Evolutionary conservation across 1,140 invertebrate species (phyloP), one percentile per base, ranked within the genome.

Genomic region (Ceratoteleas bidentatus): DNA sequence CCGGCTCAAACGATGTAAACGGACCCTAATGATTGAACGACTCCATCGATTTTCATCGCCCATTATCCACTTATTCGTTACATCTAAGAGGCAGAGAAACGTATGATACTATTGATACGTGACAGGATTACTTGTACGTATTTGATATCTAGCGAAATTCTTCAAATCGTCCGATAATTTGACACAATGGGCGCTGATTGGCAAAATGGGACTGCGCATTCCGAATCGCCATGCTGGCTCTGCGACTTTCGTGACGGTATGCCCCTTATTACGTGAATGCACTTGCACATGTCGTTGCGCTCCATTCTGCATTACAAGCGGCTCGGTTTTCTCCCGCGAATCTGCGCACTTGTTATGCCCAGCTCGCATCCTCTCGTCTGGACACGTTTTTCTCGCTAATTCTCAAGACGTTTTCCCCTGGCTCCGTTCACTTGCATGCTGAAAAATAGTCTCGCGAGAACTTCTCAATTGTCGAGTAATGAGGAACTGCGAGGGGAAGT

Each of bases 251-350:
- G 72, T 75, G 72, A 75, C 24, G 72, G 72, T 32, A 70, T 65
- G 75, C 32, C 45, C 14, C 47, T 64, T 57, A 64, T 78, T 79
- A 57, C 68, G 75, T 60, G 68, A 52, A 79, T 53, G n/a, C 64
- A 65, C 65, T 80, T 68, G 45, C 54, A 80, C 57, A 72, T 66
- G 68, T 69, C 32, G 66, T 45, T 50, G n/a, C 8, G 36, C 24
- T 16, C 33, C 45, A 78, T 72, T 38, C 60, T 52, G 75, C 66
- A 70, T 78, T 40, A 60, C 66, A 78, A 78, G 13, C 66, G 50
- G 0, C 15, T 34, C 40, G 16, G 13, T 65, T 78, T 60, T 72
- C 53, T 34, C 38, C 49, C 54, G 11, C 50, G 32, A 32, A 47
- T 47, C 13, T 14, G 6, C 45, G 24, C 14, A 53, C 61, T 52